A percentile compares a stretch with the other conserved stretches of the same genome.
Evolutionary conservation across 2,113 vertebrate genomes (phyloP).

Genomic region (Indicator indicator): DNA sequence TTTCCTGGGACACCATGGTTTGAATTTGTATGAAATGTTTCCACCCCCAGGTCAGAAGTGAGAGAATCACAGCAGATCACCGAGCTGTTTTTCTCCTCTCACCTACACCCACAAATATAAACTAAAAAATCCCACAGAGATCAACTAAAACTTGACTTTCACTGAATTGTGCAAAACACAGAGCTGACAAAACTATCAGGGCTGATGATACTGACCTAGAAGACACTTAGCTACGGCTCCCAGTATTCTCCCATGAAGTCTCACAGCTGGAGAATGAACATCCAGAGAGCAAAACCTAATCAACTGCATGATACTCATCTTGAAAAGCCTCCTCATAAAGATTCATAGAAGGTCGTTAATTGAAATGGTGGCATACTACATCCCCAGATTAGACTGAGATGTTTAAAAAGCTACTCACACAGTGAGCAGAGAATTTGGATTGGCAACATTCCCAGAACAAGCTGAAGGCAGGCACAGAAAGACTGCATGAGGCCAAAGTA

Average conservation of each 20-base stretch:
- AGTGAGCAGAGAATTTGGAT: not conserved
- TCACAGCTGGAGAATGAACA: not conserved
- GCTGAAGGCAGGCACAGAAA: not conserved
- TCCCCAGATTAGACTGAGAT: not conserved
- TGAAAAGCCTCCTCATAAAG: not conserved
- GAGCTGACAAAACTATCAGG: not conserved
- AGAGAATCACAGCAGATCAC: not conserved
- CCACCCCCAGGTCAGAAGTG: not conserved
- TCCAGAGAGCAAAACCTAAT: not conserved
- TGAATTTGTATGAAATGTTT: not conserved
- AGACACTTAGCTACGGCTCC: not conserved
- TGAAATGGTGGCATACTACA: not conserved
- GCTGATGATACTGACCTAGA: not conserved
- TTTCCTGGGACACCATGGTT: accelerated
- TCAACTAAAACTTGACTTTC: not conserved
- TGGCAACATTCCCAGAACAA: constrained; percentile 34
- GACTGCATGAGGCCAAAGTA: constrained; percentile 5
- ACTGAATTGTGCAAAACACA: not conserved
- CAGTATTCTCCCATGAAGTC: not conserved
- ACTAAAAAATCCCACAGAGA: not conserved
- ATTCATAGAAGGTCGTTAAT: not conserved
- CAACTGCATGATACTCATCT: not conserved
- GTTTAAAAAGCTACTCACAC: constrained; percentile 18
- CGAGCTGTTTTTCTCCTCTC: not conserved
- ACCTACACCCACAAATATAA: not conserved